Evolutionary conservation across 2,113 vertebrate genomes (phyloP).

Genomic region (Sander lucioperca): DNA sequence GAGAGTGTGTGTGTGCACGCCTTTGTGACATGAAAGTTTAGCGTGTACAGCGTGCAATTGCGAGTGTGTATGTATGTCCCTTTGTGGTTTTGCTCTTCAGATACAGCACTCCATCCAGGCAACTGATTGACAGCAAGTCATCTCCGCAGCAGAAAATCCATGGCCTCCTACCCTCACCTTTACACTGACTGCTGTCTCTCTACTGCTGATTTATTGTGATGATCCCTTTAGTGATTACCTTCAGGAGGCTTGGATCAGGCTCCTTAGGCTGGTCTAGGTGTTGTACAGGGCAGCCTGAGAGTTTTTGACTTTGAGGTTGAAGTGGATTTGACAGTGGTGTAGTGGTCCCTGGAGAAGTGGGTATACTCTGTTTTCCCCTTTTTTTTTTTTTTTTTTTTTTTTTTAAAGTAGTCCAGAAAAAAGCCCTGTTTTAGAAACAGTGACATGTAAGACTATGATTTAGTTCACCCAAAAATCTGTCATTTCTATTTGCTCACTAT

Average conservation of each 20-base stretch:
- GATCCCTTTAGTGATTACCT: constrained; percentile 53
- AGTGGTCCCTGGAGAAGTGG: no score
- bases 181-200: constrained; percentile 71
- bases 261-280: background rate
- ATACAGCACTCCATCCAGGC: constrained; percentile 30
- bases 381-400: no score
- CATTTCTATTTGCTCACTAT: no score
- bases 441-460: no score
- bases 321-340: no score
- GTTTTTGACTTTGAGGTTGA: background rate
- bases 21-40: constrained; percentile 14
- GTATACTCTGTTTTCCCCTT: no score
- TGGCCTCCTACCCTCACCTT: constrained; percentile 74
- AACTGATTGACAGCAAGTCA: constrained; percentile 72
- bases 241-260: constrained; percentile 25
- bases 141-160: constrained; percentile 77
- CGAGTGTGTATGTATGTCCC: constrained; percentile 18
- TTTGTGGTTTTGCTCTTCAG: constrained; percentile 40
- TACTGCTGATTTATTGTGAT: constrained; percentile 76
- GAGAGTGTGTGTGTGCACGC: background rate
- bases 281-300: background rate
- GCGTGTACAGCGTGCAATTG: constrained; percentile 2
- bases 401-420: no score
- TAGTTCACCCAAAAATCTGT: no score
- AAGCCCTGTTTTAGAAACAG: no score